A percentile compares a stretch with the other conserved stretches of the same genome.
phyloP scores from a whole-genome alignment of 2,113 vertebrate genomes.

The Pipa parva region DNA sequence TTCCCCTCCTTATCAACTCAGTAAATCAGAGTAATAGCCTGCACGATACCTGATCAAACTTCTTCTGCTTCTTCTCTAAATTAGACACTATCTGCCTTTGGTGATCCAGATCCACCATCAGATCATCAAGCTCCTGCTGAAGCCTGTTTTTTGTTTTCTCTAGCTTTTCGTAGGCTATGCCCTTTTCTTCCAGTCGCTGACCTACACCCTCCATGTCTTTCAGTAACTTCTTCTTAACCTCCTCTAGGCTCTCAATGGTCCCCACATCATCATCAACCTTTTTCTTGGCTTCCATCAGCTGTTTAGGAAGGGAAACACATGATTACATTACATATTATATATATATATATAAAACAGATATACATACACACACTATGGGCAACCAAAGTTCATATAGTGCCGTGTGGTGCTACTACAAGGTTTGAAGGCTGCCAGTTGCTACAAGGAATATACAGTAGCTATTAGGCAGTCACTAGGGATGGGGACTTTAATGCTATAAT shows the following conservation, averaged over 20 bases:
- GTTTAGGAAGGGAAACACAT: neutral
- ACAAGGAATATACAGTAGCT: too few relatives aligned
- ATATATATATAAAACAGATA: too few relatives aligned
- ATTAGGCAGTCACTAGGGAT: too few relatives aligned
- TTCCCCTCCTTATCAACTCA: too few relatives aligned
- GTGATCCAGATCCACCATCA: conserved; percentile 90
- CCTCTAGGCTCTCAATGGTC: conserved; percentile 85
- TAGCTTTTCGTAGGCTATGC: conserved; percentile 86
- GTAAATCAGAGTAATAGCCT: too few relatives aligned
- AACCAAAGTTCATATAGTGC: too few relatives aligned
- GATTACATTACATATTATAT: neutral
- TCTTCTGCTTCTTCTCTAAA: conserved; percentile 98
- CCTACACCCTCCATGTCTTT: conserved; percentile 84
- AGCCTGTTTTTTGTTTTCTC: conserved; percentile 95
- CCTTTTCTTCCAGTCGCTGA: conserved; percentile 91
- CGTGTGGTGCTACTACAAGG: too few relatives aligned
- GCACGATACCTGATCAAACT: conserved; percentile 98
- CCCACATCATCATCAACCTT: conserved; percentile 91
- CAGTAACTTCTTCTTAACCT: conserved; percentile 83
- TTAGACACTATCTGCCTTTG: conserved; percentile 94
- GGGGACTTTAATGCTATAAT: too few relatives aligned
- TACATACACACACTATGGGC: too few relatives aligned
- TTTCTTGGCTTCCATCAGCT: conserved; percentile 89
- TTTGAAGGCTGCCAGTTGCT: too few relatives aligned
- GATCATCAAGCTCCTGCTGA: conserved; percentile 95